Evolutionary conservation across 2,113 vertebrate species (phyloP).

Genomic region (Blennius ocellaris): DNA sequence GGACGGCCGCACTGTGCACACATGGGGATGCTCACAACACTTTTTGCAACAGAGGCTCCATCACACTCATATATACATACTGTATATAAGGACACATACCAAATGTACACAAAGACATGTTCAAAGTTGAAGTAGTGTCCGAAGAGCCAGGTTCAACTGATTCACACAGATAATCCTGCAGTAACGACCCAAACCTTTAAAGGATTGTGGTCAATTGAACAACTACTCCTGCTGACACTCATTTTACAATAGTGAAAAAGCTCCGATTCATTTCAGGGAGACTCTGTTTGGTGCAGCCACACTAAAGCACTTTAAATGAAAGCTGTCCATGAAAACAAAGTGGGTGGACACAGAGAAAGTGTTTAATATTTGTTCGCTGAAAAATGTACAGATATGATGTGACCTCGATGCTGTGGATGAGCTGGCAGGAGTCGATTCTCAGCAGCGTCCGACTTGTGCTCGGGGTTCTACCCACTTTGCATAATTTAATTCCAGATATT

Average conservation of each 20-base stretch:
- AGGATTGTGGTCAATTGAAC: not conserved
- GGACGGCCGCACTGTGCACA: conserved; percentile 45
- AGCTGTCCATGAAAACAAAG: not conserved
- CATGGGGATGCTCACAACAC: conserved; percentile 12
- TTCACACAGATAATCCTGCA: conserved; percentile 15
- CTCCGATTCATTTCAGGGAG: conserved; percentile 16
- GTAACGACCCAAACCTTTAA: not conserved
- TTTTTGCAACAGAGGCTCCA: conserved; percentile 1
- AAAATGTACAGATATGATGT: conserved; percentile 14
- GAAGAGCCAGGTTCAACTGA: not conserved
- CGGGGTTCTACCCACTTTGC: conserved; percentile 30
- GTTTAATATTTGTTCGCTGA: conserved; percentile 4
- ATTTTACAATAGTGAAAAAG: conserved; percentile 34
- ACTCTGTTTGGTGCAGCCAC: conserved; percentile 15
- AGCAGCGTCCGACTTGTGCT: conserved; percentile 4
- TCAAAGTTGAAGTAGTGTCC: not conserved
- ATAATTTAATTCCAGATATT: conserved; percentile 63
- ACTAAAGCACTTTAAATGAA: conserved; percentile 16
- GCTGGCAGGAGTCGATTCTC: conserved; percentile 16
- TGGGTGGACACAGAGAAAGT: too few species aligned
- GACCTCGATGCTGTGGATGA: not conserved
- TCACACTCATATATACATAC: conserved; percentile 12
- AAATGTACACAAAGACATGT: not conserved
- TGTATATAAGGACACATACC: not conserved
- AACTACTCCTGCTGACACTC: not conserved